Evolutionary conservation across 1,140 invertebrate species (phyloP), one percentile per base, ranked within the genome.

Genomic region (Micrasema longulum): DNA sequence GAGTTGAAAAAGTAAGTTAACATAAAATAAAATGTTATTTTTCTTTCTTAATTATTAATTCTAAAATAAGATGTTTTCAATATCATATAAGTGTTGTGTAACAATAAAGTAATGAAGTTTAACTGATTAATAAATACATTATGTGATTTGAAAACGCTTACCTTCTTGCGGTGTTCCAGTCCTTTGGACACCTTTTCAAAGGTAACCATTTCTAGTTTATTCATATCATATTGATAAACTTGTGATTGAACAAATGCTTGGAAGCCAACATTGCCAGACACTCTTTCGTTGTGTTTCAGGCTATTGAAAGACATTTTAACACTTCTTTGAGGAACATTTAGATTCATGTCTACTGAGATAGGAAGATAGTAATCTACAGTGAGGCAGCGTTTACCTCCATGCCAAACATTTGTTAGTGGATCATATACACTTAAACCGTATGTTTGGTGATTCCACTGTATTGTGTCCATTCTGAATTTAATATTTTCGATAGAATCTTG

Each of bases 361-460:
- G 83, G 81, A 4, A 80, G 1, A 18, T 68, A 68, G 2, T 73
- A 7, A 65, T 86, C 81, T 4, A 76, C 60, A 0, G 76, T 55
- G 2, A 76, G 69, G 0, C 77, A 50, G 57, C 79, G 79, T 11
- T 77, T 73, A 53, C 85, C 55, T 2, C 79, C 77, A 14, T 84
- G 83, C 79, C 79, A 82, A 26, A 77, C 23, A 70, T 83, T 78
- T 5, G 67, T 72, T 10, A 84, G 72, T 0, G 83, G 82, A 75
- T 84, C 83, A 69, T 83, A 83, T 14, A 83, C 63, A 1, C 74
- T 74, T 71, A 84, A 78, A 22, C 65, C 75, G 7, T 52, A 67
- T 12, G 48, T 60, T 10, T 73, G 63, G 7, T 70, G 23, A 31
- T 71, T 71, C 68, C 68, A 74, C 43, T 55, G 41, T 26, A 66